Conservation (phyloP, 2,888 invertebrate species). For the Acleris holmiana region DNA sequence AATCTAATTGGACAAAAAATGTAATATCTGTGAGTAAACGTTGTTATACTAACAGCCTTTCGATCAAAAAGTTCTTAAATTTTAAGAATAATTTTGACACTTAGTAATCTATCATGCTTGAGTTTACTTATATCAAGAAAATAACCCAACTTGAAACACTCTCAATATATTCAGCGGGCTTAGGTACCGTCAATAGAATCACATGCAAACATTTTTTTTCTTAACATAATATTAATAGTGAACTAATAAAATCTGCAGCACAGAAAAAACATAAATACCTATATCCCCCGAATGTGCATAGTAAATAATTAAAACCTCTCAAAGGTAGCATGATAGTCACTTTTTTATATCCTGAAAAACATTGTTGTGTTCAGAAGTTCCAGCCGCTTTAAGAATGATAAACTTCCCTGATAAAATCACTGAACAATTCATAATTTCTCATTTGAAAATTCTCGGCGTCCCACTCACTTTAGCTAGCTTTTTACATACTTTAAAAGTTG, state of each 20-base stretch:
- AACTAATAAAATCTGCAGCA: too few relatives aligned
- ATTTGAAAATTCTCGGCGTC: conserved; percentile 38
- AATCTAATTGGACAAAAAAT: too few relatives aligned
- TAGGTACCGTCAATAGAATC: not conserved
- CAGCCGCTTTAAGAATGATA: not conserved
- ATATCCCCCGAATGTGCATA: too few relatives aligned
- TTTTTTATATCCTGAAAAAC: not conserved
- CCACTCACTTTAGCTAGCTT: conserved; percentile 27
- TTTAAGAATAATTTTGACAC: conserved; percentile 6
- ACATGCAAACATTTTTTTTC: too few relatives aligned
- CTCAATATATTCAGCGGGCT: not conserved
- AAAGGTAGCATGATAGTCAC: too few relatives aligned
- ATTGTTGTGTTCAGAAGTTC: not conserved
- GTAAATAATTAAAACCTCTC: too few relatives aligned
- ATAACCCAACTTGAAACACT: not conserved
- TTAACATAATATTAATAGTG: too few relatives aligned
- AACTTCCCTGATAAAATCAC: conserved; percentile 46
- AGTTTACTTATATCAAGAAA: too few relatives aligned
- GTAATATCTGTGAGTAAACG: too few relatives aligned
- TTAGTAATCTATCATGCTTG: conserved; percentile 5
- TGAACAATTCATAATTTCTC: conserved; percentile 48
- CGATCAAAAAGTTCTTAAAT: conserved; percentile 21
- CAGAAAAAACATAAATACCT: too few relatives aligned
- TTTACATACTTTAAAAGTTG: conserved; percentile 35
- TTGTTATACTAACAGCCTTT: conserved; percentile 8